Conservation (phyloP, 2,113 vertebrate genomes). For the Archocentrus centrarchus region DNA sequence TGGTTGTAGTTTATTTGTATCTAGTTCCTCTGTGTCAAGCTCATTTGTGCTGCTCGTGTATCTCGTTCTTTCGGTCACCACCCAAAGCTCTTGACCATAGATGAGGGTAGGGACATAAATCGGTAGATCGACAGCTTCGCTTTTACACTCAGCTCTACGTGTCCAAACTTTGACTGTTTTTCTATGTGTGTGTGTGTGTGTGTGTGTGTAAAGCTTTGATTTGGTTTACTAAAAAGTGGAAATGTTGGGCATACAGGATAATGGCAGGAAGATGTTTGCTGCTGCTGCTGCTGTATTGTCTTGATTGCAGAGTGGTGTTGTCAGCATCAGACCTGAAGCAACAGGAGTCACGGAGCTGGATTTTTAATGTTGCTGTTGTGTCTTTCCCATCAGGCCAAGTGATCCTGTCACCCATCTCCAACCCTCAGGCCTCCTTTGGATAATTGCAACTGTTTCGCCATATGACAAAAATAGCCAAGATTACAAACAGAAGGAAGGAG, state of each 20-base stretch:
- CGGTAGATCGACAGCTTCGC: too few species aligned
- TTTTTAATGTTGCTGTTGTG: slow-evolving; percentile 37
- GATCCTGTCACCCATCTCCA: slow-evolving; percentile 34
- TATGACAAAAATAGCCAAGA: slow-evolving; percentile 58
- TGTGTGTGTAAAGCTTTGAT: too few species aligned
- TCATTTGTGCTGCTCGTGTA: too few species aligned
- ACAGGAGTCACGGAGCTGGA: slow-evolving; percentile 25
- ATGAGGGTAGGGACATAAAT: too few species aligned
- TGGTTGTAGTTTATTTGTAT: too few species aligned
- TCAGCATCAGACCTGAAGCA: slow-evolving; percentile 39
- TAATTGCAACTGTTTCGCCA: slow-evolving; percentile 61
- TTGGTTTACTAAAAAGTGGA: background rate
- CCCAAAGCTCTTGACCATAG: too few species aligned
- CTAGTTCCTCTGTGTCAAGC: too few species aligned
- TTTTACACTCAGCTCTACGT: too few species aligned
- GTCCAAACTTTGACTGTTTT: too few species aligned
- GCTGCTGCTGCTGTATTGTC: background rate
- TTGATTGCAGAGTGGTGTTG: background rate
- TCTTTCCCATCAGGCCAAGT: slow-evolving; percentile 51
- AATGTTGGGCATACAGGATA: background rate
- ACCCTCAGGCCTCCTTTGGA: slow-evolving; percentile 39
- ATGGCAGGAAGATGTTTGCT: background rate
- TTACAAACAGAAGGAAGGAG: slow-evolving; percentile 33
- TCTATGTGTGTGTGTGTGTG: too few species aligned
- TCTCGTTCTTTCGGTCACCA: too few species aligned